These are phyloP conservation scores for Trichopria drosophilae DNA, from an alignment of 2,888 invertebrate genomes.

Conservation along the genomic window DNA sequence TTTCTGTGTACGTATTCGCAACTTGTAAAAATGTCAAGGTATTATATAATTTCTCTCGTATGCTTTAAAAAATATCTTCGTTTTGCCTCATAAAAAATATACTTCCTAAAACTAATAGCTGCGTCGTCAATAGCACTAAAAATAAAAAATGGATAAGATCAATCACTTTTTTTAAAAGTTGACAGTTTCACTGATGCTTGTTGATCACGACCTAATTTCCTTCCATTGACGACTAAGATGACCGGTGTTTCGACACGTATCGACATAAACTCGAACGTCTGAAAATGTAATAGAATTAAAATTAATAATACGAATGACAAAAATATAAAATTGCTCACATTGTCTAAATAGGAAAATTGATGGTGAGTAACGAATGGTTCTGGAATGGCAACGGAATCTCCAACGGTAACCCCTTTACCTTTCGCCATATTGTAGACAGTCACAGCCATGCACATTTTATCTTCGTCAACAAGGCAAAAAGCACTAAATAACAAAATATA, in stretches of 20 bases:
- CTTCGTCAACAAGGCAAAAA: conserved; percentile 78
- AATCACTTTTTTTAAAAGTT: conserved; percentile 68
- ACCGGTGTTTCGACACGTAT: conserved; percentile 80
- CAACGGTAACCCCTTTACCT: conserved; percentile 81
- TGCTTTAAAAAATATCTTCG: too few relatives aligned
- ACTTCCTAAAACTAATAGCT: too few relatives aligned
- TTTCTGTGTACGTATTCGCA: too few relatives aligned
- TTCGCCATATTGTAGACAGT: conserved; percentile 83
- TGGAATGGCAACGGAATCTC: conserved; percentile 80
- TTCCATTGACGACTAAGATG: conserved; percentile 75
- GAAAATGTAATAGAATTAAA: conserved; percentile 44
- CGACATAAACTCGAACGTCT: conserved; percentile 74
- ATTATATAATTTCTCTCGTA: too few relatives aligned
- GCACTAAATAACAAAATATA: conserved; percentile 64
- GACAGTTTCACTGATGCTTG: conserved; percentile 69
- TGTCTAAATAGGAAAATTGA: conserved; percentile 62
- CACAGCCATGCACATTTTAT: conserved; percentile 72
- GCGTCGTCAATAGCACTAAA: too few relatives aligned
- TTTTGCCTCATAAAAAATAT: too few relatives aligned
- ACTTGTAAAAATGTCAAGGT: too few relatives aligned
- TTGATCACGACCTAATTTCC: conserved; percentile 69
- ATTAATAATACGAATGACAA: conserved; percentile 9
- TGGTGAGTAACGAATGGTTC: conserved; percentile 71
- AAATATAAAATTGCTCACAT: conserved; percentile 56
- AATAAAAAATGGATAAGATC: too few relatives aligned